Base-by-base conservation (phyloP, 1,140 invertebrate genomes). In the Drosophila sturtevanti region DNA sequence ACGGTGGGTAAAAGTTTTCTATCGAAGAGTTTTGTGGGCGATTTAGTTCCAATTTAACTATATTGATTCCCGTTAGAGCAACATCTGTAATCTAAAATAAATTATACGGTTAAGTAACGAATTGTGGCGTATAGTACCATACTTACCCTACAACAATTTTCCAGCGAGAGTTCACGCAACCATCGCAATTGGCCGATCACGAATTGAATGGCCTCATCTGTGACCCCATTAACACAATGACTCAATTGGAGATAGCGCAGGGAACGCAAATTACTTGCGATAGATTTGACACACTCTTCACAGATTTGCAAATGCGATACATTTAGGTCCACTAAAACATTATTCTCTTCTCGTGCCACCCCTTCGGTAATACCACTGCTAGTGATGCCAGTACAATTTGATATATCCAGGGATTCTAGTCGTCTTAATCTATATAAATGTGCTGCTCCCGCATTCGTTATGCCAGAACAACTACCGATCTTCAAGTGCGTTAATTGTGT, bases 201-300 rank as follows among this genome's bases (percentile, higher is more conserved):
- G 48, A 93, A 92, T 91, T 95, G 93, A 44, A 96, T 92, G 14
- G 95, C 94, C 66, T 92, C 93, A 90, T 96, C 95, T 3, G 94
- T 95, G 0, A 96, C 93, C 6, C 93, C 93, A 92, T 93, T 94
- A 71, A 94, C 94, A 87, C 95, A 96, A 68, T 94, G 94, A 63
- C 94, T 94, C 37, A 96, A 81, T 86, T 96, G 94, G 35, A 96
- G 91, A 37, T 93, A 89, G 1, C 87, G 92, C n/a, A 96, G 87
- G 54, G 94, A 92, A 14, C 93, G 93, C 60, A 95, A 89, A 72
- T 91, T 93, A 85, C 93, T 91, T 2, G 94, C 93, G 72, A 95
- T 90, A 58, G 91, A 87, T 70, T 93, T 93, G 11, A 96, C 89
- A 24, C 94, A 93, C 65, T 87, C 92, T 77, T 96, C 94, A 72